A percentile compares a stretch with the other conserved stretches of the same genome.
Conservation (phyloP, 1,140 invertebrate genomes). For the Wasmannia auropunctata region DNA sequence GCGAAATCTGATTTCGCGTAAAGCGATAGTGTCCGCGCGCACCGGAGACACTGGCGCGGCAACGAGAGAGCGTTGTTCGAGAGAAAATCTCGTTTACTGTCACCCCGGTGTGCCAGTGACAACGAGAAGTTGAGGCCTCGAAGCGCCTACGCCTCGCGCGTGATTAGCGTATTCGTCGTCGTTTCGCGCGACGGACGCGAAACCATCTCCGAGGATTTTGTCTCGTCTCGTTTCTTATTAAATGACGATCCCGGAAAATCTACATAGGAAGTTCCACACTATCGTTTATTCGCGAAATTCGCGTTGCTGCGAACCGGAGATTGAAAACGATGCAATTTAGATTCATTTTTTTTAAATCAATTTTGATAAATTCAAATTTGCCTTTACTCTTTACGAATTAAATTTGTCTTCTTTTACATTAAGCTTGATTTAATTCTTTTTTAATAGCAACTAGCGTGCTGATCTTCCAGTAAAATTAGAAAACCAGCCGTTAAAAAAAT, state of each 20-base stretch:
- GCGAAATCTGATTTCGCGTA: slow-evolving; percentile 49
- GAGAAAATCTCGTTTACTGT: slow-evolving; percentile 33
- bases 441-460: no score
- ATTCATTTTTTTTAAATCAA: neutral
- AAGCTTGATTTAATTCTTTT: no score
- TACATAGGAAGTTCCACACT: neutral
- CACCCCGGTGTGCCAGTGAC: neutral
- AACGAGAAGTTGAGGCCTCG: neutral
- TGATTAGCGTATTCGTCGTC: slow-evolving; percentile 34
- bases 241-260: neutral
- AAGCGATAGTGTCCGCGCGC: slow-evolving; percentile 56
- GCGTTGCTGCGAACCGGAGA: neutral
- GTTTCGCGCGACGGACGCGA: neutral
- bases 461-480: no score
- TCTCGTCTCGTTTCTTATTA: neutral
- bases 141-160: neutral
- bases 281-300: neutral
- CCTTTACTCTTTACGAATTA: neutral
- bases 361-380: neutral
- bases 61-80: slow-evolving; percentile 20
- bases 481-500: no score
- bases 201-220: slow-evolving; percentile 2
- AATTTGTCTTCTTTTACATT: neutral
- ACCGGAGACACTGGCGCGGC: slow-evolving; percentile 9
- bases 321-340: neutral